Base-by-base conservation (phyloP, 2,888 invertebrate genomes). In the Ecliptopera silaceata region DNA sequence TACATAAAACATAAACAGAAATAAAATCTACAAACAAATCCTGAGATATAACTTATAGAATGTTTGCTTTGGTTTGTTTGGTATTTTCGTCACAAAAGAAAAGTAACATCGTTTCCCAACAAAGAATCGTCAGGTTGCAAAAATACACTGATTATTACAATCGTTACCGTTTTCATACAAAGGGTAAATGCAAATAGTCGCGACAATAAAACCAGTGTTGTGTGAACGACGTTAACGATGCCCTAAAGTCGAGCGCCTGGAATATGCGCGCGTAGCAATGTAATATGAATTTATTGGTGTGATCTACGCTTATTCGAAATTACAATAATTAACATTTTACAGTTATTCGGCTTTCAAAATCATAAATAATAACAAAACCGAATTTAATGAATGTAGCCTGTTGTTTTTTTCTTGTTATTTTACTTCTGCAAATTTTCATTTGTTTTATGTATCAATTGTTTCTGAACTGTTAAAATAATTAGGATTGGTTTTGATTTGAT, bases 181-280 rank as follows among this genome's bases (percentile, higher is more conserved):
- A 63, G 63, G 64, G 56, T 66, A 58, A 61, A 64, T 54, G 49
- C 64, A 66, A 66, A 66, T 60, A 63, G 61, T 43, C 45, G 48
- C 36, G 50, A 56, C 59, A 64, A 64, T 66, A 66, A 64, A 66
- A 64, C 56, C 61, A 38, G 45, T 61, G 54, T 64, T 56, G 63
- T 63, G 64, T 58, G 61, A 66, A 64, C 64, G 58, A 47, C 58
- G 48, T 46, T 66, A 66, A 66, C 64, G 66, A 66, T 59, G 61
- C 56, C 59, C 61, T 64, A 61, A 66, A 61, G 55, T 56, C 45
- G 41, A 44, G 39, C 56, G 50, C 43, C 44, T 56, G 49, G 60
- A 64, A 62, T 64, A 63, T 63, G 50, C 56, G n/a, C n/a, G n/a
- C 51, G 54, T 43, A 36, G 48, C 52, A 57, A 55, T 60, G 52